Evolutionary conservation across 2,888 invertebrate species (phyloP), one percentile per base, ranked within the genome.

Genomic region (Masnerella sp.): DNA sequence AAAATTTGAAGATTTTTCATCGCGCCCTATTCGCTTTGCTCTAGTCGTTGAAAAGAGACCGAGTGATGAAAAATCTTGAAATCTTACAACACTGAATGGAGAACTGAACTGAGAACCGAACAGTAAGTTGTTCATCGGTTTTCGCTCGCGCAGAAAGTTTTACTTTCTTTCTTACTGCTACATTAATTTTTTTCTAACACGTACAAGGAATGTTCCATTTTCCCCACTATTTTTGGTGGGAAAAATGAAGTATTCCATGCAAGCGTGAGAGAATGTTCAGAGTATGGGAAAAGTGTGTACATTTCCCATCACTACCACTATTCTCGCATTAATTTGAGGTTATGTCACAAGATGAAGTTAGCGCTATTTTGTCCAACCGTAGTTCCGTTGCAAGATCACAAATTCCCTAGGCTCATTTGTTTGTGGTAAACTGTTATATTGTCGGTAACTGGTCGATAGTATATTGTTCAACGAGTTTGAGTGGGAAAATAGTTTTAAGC

Each of bases 221-320:
- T 38, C 38, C 52, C 52, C 38, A 52, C 38, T 38, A 25, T 38
- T 52, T 52, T 52, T 38, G 12, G 38, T 52, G 52, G 52, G 52
- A 52, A 52, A 52, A 52, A 15, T 25, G 5, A 5, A 12, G 14
- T 38, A 38, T 52, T 52, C 9, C 14, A 52, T 7, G n/a, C n/a
- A 38, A 38, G 15, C 25, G 25, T 52, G 36, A 1, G 15, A 15
- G 11, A 52, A 38, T 5, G 38, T 38, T 52, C 25, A 38, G 12
- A 52, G 25, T 38, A 20, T 52, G 38, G 52, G 25, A 52, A 52
- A 52, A 52, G 17, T 20, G 14, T 12, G n/a, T 14, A 4, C 45
- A 9, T 32, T 49, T 34, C 34, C 34, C 49, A 20, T 34, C 11
- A 20, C 9, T 47, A 17, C 5, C 30, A 15, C 5, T 17, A n/a